A percentile compares a stretch with the other conserved stretches of the same genome.
Conservation (phyloP, 2,888 invertebrate genomes). For the Bugulina stolonifera region DNA sequence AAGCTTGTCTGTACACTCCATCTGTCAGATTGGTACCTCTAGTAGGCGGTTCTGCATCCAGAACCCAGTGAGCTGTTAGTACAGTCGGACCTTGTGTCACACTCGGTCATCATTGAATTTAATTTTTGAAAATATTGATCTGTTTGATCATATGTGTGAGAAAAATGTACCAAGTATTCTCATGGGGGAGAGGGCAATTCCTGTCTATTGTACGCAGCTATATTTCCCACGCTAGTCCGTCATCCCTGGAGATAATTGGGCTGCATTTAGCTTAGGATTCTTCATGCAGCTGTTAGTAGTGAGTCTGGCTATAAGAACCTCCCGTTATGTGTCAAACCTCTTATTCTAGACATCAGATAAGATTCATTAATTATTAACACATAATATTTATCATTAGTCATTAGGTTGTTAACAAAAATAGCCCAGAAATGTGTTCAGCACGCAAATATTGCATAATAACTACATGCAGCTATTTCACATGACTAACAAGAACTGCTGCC, state of each 20-base stretch:
- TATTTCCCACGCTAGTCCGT: conserved; percentile 6
- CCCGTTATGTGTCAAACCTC: neutral
- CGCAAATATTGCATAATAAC: too few relatives aligned
- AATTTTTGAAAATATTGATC: neutral
- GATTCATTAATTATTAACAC: neutral
- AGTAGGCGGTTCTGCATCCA: too few relatives aligned
- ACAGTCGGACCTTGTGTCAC: too few relatives aligned
- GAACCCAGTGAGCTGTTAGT: too few relatives aligned
- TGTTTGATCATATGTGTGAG: neutral
- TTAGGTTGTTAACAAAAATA: neutral
- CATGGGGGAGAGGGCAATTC: conserved; percentile 12
- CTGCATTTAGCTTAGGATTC: neutral
- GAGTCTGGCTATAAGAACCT: neutral
- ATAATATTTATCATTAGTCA: neutral
- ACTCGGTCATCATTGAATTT: too few relatives aligned
- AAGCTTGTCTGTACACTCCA: too few relatives aligned
- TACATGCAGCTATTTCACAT: too few relatives aligned
- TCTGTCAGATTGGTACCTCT: too few relatives aligned
- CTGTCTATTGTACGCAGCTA: neutral
- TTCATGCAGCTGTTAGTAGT: neutral
- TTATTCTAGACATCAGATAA: neutral
- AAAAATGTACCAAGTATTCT: neutral
- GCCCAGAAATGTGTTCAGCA: too few relatives aligned
- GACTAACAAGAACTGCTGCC: too few relatives aligned
- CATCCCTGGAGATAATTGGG: neutral